Evolutionary conservation across 2,797 vertebrate species (phyloP).

Genomic region (Oryzias sinensis): DNA sequence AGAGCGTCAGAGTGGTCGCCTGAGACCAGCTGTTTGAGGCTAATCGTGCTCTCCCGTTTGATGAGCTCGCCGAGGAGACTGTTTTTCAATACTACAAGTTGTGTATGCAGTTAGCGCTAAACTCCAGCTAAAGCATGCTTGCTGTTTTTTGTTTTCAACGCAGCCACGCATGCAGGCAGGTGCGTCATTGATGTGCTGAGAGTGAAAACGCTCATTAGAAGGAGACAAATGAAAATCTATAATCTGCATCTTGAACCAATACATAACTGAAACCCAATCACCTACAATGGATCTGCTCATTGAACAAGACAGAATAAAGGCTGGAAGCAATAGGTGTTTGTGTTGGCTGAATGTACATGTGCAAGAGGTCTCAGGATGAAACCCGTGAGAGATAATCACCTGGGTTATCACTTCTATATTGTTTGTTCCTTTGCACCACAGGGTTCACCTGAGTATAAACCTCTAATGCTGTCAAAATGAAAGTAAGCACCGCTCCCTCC

Average conservation of each 20-base stretch:
- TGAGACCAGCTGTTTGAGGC: conserved; percentile 54
- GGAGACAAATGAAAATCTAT: conserved; percentile 65
- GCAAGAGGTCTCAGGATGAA: conserved; percentile 7
- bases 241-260: conserved; percentile 36
- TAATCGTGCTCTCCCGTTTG: conserved; percentile 39
- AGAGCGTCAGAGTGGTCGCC: conserved; percentile 40
- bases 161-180: conserved; percentile 31
- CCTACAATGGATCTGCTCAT: conserved; percentile 46
- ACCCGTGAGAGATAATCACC: conserved; percentile 10
- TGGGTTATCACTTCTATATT: conserved; percentile 33
- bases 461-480: conserved; percentile 67
- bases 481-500: conserved; percentile 61
- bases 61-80: conserved; percentile 35
- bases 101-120: conserved; percentile 10
- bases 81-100: conserved; percentile 14
- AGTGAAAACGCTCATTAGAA: conserved; percentile 60
- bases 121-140: conserved; percentile 30
- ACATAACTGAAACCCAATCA: conserved; percentile 49
- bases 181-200: conserved; percentile 43
- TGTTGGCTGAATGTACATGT: conserved; percentile 7
- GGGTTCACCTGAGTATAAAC: conserved; percentile 37
- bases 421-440: conserved; percentile 57
- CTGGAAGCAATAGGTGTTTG: conserved; percentile 4
- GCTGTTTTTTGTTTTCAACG: conserved; percentile 29
- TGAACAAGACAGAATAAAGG: conserved; percentile 37